Conservation (phyloP, 53 echinoderm and acorn worm species). For the Paelopatides confundens region DNA sequence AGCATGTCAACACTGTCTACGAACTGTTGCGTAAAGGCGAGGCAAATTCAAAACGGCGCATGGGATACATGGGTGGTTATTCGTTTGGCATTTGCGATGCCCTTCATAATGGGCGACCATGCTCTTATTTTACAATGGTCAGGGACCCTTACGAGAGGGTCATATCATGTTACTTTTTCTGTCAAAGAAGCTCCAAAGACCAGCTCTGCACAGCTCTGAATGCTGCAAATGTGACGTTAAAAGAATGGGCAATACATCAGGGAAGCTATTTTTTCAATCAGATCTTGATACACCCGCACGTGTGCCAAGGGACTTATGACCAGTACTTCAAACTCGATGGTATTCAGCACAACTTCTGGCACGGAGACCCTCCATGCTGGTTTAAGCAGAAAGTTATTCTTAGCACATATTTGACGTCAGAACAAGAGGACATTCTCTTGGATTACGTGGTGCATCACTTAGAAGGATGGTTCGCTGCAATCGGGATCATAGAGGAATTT, state of each 20-base stretch:
- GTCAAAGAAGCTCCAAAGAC: slow-evolving; percentile 74
- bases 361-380: slow-evolving; percentile 79
- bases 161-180: slow-evolving; percentile 88
- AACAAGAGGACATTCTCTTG: slow-evolving; percentile 57
- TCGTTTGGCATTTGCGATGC: slow-evolving; percentile 92
- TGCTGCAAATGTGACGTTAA: slow-evolving; percentile 72
- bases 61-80: slow-evolving; percentile 88
- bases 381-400: slow-evolving; percentile 92
- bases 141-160: slow-evolving; percentile 87
- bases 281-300: slow-evolving; percentile 77
- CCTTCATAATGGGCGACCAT: slow-evolving; percentile 60
- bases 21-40: slow-evolving; percentile 49
- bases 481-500: slow-evolving; percentile 85
- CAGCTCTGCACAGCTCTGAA: slow-evolving; percentile 85
- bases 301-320: slow-evolving; percentile 74
- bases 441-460: slow-evolving; percentile 74
- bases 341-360: slow-evolving; percentile 75
- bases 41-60: slow-evolving; percentile 46
- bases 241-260: slow-evolving; percentile 94
- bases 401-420: slow-evolving; percentile 55
- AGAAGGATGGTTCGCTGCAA: slow-evolving; percentile 85
- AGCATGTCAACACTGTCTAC: slow-evolving; percentile 54
- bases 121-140: slow-evolving; percentile 94
- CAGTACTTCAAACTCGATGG: slow-evolving; percentile 64
- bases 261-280: slow-evolving; percentile 95